Base-by-base conservation (phyloP, 92 coral and sea anemone genomes). In the Plumapathes pennacea region DNA sequence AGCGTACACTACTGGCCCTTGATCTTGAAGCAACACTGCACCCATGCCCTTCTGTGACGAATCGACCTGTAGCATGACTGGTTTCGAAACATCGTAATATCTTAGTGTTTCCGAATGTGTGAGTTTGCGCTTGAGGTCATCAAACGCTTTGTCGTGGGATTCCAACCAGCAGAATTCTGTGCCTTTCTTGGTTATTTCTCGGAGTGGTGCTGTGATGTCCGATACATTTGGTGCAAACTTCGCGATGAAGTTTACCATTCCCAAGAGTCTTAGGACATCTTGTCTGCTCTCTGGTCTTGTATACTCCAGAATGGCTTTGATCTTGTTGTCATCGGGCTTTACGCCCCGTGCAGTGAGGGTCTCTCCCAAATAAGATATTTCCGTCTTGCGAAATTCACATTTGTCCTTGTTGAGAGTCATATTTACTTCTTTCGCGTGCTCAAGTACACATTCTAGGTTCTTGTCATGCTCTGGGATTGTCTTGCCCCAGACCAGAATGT, bases 401-500 rank as follows among this genome's bases (percentile, higher is more conserved):
- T 81, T 81, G 17, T 81, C 82, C 17, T 43, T 53, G 74, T 51
- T 75, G 5, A 82, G 73, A 10, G 64, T 82, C 79, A 82, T 53
- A 65, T 75, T 68, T 18, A 75, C 46, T 18, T 62, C 51, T 10
- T 6, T 11, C 7, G 55, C 74, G 17, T 70, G 51, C 43, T 70
- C 65, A 6, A 76, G 76, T 32, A 49, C 30, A 2, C 12, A 14
- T 18, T 57, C 20, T 0, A 82, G 51, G 32, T 67, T 61, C 2
- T 28, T 24, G 37, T 82, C 75, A 41, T 74, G 89, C 39, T 82
- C 83, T 13, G 74, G 65, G 1, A 69, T 5, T n/a, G 83, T 82
- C 10, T 31, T 18, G 12, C 89, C 89, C 78, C 83, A 75, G 36
- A 74, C 77, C 11, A 82, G 40, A 19, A 82, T 82, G 74, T 82